phyloP scores from a whole-genome alignment of 2,797 vertebrate species.

The Picus viridis region DNA sequence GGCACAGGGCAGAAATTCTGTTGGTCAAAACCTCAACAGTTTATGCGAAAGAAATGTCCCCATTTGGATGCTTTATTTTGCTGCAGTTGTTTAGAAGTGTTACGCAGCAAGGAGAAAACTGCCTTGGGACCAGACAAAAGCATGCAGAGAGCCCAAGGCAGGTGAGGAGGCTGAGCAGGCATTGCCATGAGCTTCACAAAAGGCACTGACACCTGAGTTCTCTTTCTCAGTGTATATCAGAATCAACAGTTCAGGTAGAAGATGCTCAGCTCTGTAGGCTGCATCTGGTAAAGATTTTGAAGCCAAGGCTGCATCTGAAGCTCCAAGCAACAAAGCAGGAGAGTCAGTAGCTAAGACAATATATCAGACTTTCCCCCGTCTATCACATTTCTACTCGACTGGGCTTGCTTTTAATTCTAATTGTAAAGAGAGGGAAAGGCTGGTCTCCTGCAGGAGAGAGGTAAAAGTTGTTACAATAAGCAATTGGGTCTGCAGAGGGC shows the following conservation, averaged over 20 bases:
- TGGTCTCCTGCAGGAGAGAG: not conserved
- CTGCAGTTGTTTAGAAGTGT: not conserved
- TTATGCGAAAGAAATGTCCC: not conserved
- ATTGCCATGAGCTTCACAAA: not conserved
- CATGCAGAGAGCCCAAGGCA: not conserved
- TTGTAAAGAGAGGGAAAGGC: not conserved
- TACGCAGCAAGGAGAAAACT: not conserved
- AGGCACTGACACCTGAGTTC: not conserved
- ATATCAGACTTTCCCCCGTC: not conserved
- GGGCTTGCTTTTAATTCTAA: not conserved
- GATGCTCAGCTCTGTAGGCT: not conserved
- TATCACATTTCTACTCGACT: not conserved
- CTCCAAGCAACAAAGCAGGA: not conserved
- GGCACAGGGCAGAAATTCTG: not conserved
- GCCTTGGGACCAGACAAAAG: not conserved
- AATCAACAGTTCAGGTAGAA: not conserved
- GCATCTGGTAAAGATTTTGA: not conserved
- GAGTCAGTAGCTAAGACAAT: not conserved
- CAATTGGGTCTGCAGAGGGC: accelerated
- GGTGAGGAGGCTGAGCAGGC: not conserved
- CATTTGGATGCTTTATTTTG: not conserved
- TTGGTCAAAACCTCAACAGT: not conserved
- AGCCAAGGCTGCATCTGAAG: not conserved
- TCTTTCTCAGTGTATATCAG: not conserved
- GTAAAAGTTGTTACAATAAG: not conserved